Evolutionary conservation across 2,113 vertebrate species (phyloP), one percentile per base, ranked within the genome.

Genomic region (Pithys albifrons): DNA sequence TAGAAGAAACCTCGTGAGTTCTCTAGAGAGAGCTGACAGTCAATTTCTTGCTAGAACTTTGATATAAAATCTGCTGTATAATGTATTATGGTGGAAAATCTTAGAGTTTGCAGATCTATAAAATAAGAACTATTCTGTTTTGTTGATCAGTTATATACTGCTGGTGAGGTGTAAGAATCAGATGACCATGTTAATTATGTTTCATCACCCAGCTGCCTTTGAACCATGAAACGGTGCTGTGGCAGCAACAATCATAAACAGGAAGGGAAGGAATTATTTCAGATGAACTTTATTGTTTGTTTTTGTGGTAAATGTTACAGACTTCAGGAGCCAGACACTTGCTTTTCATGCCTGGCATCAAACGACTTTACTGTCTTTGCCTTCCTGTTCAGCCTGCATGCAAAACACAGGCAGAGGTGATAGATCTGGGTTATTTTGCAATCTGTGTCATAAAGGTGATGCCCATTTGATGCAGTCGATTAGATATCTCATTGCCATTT

Each of bases 141-240:
- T 59, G 39, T 87, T 93, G 37, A 64, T 87, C 18, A 41, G 28
- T 72, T 67, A 72, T 31, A 9, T 77, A 48, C 35, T 78, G 33
- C 46, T 65, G 43, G 24, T 87, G 73, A 72, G 33, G 22, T 74
- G 31, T 43, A 71, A 92, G 58, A 61, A 62, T 74, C 35, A 51
- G 62, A 28, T 85, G 77, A 95, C 65, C 57, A 15, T 37, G 35
- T 29, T 78, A 67, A 89, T 94, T 89, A 31, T 28, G 35, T 87
- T 89, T 92, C 59, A 45, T 77, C 55, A 83, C 31, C 41, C 23
- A 70, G n/a, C 39, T 86, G 67, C 83, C 89, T 91, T 92, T 96
- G 86, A 92, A 80, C 69, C 70, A 15, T 89, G 73, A 75, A 87
- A 64, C 20, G 10, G 70, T 87, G 57, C 67, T 93, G 29, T 79